Evolutionary conservation across 2,797 vertebrate species (phyloP).

Genomic region (Sebastes itinus): DNA sequence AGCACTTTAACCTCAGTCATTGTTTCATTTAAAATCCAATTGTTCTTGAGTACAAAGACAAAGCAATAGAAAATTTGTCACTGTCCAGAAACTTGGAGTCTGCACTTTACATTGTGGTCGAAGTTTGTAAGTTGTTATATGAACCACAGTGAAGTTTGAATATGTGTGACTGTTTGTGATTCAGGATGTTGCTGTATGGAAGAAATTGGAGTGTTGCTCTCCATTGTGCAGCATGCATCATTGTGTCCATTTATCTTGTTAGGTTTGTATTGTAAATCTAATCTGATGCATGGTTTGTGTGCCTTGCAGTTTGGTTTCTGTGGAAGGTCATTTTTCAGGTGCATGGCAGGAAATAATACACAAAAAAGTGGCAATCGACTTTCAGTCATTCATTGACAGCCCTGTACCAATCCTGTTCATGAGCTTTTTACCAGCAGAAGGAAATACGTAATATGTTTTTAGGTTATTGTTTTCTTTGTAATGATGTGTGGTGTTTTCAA

Average conservation of each 20-base stretch:
- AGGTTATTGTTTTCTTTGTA: not conserved
- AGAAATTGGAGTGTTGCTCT: not conserved
- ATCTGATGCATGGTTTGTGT: slow-evolving; percentile 9
- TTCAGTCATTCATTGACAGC: not conserved
- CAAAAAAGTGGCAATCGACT: not conserved
- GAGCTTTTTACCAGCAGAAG: not conserved
- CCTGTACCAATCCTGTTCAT: not conserved
- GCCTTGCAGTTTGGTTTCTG: not conserved
- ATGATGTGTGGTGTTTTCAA: not conserved
- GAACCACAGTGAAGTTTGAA: not conserved
- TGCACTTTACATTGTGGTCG: slow-evolving; percentile 4
- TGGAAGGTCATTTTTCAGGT: not conserved
- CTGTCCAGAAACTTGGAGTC: slow-evolving; percentile 25
- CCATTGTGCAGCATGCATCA: slow-evolving; percentile 18
- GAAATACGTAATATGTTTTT: not conserved
- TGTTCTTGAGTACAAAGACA: slow-evolving; percentile 38
- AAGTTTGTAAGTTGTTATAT: not conserved
- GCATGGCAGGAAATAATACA: not conserved
- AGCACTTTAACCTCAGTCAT: slow-evolving; percentile 34
- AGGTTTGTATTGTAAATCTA: slow-evolving; percentile 8
- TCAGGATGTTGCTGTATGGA: not conserved
- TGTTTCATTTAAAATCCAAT: slow-evolving; percentile 40
- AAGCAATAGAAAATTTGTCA: slow-evolving; percentile 52
- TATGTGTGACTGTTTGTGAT: slow-evolving; percentile 14
- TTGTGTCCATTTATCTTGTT: slow-evolving; percentile 34